Percentiles rank a stretch among this genome's conserved stretches.
Conservation (phyloP, 1,140 invertebrate genomes). For the Eufriesea mexicana region DNA sequence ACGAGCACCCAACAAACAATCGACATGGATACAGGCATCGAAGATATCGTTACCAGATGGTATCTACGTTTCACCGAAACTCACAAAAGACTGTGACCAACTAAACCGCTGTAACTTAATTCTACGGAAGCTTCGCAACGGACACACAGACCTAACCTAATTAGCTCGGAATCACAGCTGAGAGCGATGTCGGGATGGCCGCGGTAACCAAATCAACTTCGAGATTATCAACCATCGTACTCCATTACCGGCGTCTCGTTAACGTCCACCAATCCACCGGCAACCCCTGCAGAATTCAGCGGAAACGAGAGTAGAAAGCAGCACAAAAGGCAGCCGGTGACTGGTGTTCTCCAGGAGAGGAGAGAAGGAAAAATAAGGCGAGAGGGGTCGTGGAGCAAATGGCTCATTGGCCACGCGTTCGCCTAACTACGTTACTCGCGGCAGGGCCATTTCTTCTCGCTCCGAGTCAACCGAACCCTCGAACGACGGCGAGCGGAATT, state of each 20-base stretch:
- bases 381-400: slow-evolving; percentile 65
- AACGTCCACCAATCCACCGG: neutral
- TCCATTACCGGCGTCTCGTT: neutral
- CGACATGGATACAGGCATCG: too few species aligned
- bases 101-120: too few species aligned
- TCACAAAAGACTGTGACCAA: too few species aligned
- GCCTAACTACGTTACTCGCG: slow-evolving; percentile 72
- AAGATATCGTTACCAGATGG: too few species aligned
- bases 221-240: neutral
- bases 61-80: too few species aligned
- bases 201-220: neutral
- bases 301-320: slow-evolving; percentile 19
- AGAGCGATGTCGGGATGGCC: too few species aligned
- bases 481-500: slow-evolving; percentile 55
- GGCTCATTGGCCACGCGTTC: slow-evolving; percentile 75
- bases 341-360: slow-evolving; percentile 7
- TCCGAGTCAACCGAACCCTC: slow-evolving; percentile 52
- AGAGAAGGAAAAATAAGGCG: slow-evolving; percentile 62
- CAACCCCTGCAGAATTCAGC: neutral
- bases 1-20: too few species aligned
- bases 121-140: neutral
- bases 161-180: neutral
- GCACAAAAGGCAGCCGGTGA: neutral
- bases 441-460: slow-evolving; percentile 66
- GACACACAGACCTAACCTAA: neutral